Conservation (phyloP, 2,797 vertebrate genomes). For the Cebuella pygmaea region DNA sequence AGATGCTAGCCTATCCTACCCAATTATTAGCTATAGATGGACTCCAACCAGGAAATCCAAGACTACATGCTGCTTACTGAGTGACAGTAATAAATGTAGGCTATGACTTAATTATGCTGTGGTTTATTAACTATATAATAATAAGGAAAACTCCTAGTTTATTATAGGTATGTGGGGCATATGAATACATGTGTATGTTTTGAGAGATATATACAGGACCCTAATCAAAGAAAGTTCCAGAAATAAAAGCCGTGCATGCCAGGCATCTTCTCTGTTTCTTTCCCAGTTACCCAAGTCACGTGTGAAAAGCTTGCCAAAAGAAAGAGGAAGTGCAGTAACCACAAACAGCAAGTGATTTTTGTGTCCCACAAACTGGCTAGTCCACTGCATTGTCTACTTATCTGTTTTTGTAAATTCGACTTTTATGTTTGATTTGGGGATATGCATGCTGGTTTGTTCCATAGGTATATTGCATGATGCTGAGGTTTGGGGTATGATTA, state of each 20-base stretch:
- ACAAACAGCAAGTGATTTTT: background rate
- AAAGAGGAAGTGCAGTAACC: background rate
- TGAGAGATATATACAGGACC: conserved; percentile 9
- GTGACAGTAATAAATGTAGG: background rate
- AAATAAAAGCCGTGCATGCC: background rate
- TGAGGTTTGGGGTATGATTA: background rate
- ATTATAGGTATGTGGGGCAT: background rate
- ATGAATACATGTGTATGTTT: background rate
- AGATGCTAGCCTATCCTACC: background rate
- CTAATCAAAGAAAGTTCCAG: background rate
- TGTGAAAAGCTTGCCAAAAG: background rate
- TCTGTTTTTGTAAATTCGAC: background rate
- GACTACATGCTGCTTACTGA: background rate
- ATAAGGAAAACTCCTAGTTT: background rate
- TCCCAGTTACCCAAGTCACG: background rate
- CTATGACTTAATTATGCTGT: background rate
- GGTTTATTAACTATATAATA: background rate
- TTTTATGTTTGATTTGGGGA: background rate
- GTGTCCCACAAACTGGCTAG: background rate
- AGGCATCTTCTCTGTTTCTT: background rate
- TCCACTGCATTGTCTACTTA: background rate
- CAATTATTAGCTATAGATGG: background rate
- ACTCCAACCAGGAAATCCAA: conserved; percentile 13
- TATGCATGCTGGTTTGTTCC: background rate
- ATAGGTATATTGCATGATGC: background rate